Percentiles rank a stretch among this genome's conserved stretches.
Evolutionary conservation across 64 coral and sea anemone species (phyloP).

Genomic region (Pachyseris speciosa): DNA sequence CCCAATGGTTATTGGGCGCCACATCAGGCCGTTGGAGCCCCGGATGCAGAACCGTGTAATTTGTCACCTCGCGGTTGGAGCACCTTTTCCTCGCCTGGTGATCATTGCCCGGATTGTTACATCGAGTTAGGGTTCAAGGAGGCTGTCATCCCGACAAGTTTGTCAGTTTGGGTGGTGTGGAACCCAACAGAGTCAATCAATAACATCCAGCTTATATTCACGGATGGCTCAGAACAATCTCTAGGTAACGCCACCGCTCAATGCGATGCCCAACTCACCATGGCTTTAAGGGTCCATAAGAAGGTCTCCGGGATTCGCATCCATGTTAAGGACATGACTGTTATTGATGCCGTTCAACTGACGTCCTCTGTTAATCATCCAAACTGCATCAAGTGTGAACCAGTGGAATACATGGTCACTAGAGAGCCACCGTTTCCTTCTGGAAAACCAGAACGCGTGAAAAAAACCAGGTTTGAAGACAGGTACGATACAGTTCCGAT

Average conservation of each 20-base stretch:
- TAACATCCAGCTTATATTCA: slow-evolving; percentile 79
- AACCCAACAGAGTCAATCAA: slow-evolving; percentile 60
- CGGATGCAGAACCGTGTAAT: slow-evolving; percentile 74
- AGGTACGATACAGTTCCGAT: slow-evolving; percentile 51
- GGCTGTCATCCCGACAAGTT: slow-evolving; percentile 73
- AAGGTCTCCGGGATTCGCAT: slow-evolving; percentile 81
- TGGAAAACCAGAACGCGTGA: slow-evolving; percentile 18
- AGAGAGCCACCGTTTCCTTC: slow-evolving; percentile 77
- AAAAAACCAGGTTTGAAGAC: slow-evolving; percentile 74
- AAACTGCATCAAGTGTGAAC: slow-evolving; percentile 87
- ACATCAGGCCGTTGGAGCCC: slow-evolving; percentile 89
- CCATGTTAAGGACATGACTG: slow-evolving; percentile 50
- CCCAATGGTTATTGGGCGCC: slow-evolving; percentile 71
- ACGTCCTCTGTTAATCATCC: slow-evolving; percentile 94
- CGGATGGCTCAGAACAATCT: slow-evolving; percentile 63
- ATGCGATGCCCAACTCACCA: slow-evolving; percentile 87
- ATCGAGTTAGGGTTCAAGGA: slow-evolving; percentile 93
- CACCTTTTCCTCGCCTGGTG: not conserved
- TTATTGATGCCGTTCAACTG: slow-evolving; percentile 90
- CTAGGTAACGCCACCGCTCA: slow-evolving; percentile 91
- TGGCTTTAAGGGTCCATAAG: slow-evolving; percentile 74
- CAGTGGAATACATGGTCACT: slow-evolving; percentile 67
- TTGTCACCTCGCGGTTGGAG: slow-evolving; percentile 57
- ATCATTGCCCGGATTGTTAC: slow-evolving; percentile 51
- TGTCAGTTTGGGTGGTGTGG: slow-evolving; percentile 85